A percentile compares a stretch with the other conserved stretches of the same genome.
phyloP scores from a whole-genome alignment of 2,888 invertebrate genomes.

The Sphaerophoria rueppellii region DNA sequence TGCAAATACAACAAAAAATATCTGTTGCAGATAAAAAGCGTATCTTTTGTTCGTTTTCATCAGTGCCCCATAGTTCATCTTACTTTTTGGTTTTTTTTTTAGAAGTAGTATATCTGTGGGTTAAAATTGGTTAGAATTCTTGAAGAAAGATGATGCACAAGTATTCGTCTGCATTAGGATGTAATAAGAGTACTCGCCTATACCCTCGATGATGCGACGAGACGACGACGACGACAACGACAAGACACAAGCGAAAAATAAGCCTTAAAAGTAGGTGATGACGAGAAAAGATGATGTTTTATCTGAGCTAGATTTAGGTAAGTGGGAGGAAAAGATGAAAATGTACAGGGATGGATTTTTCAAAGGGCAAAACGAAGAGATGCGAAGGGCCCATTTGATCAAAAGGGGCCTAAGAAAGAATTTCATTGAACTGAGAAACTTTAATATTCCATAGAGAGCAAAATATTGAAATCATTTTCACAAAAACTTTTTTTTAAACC shows the following conservation, averaged over 20 bases:
- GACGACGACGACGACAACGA: no score
- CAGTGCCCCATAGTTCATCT: slow-evolving; percentile 2
- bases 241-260: slow-evolving; percentile 51
- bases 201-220: slow-evolving; percentile 10
- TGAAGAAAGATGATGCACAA: slow-evolving; percentile 31
- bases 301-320: not conserved
- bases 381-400: not conserved
- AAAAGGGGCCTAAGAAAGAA: not conserved
- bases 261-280: slow-evolving; percentile 72
- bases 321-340: not conserved
- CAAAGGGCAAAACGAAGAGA: not conserved
- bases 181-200: slow-evolving; percentile 49
- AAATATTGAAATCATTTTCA: not conserved
- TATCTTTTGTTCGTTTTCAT: slow-evolving; percentile 51
- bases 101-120: slow-evolving; percentile 33
- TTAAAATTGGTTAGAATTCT: slow-evolving; percentile 47
- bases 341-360: not conserved
- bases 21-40: slow-evolving; percentile 63
- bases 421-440: not conserved
- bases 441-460: not conserved
- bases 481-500: no score
- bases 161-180: slow-evolving; percentile 67
- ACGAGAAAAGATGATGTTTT: slow-evolving; percentile 35
- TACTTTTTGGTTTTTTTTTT: slow-evolving; percentile 3
- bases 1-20: slow-evolving; percentile 47